Percentiles rank a stretch among this genome's conserved stretches.
phyloP scores from a whole-genome alignment of 2,888 invertebrate species.

The Creontiades dilutus region DNA sequence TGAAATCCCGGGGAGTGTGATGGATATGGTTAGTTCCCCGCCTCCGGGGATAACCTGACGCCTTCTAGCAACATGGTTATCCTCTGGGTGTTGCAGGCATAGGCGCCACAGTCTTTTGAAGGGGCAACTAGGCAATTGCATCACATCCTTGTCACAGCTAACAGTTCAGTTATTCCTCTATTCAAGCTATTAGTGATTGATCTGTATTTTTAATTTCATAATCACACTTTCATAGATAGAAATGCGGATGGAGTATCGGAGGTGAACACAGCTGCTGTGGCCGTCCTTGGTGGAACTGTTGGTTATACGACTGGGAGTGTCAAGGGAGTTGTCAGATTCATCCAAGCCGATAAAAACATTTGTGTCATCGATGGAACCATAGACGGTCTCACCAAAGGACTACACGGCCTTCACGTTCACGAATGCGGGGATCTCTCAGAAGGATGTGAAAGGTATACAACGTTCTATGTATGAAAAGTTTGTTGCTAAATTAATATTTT shows the following conservation, averaged over 20 bases:
- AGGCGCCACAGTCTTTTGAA: too few relatives aligned
- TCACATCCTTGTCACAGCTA: too few relatives aligned
- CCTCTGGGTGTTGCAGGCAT: too few relatives aligned
- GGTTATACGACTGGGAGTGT: constrained; percentile 80
- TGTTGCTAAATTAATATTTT: too few relatives aligned
- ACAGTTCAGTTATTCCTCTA: too few relatives aligned
- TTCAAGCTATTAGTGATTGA: too few relatives aligned
- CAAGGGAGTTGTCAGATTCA: constrained; percentile 88
- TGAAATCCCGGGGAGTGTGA: too few relatives aligned
- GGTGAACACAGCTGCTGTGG: constrained; percentile 83
- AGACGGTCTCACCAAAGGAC: constrained; percentile 86
- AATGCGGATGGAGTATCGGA: constrained; percentile 44
- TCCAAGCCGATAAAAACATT: constrained; percentile 81
- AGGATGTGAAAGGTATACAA: constrained; percentile 81
- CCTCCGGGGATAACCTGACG: too few relatives aligned
- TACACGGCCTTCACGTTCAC: constrained; percentile 83
- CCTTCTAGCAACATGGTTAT: too few relatives aligned
- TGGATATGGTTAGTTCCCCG: too few relatives aligned
- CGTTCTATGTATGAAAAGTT: not conserved
- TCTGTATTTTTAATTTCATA: too few relatives aligned
- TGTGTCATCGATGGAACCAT: constrained; percentile 91
- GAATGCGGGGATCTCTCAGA: constrained; percentile 87
- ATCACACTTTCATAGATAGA: constrained; percentile 10
- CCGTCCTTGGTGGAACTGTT: constrained; percentile 81
- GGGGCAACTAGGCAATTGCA: too few relatives aligned